phyloP scores from a whole-genome alignment of 2,888 invertebrate genomes.

The Timema podura region DNA sequence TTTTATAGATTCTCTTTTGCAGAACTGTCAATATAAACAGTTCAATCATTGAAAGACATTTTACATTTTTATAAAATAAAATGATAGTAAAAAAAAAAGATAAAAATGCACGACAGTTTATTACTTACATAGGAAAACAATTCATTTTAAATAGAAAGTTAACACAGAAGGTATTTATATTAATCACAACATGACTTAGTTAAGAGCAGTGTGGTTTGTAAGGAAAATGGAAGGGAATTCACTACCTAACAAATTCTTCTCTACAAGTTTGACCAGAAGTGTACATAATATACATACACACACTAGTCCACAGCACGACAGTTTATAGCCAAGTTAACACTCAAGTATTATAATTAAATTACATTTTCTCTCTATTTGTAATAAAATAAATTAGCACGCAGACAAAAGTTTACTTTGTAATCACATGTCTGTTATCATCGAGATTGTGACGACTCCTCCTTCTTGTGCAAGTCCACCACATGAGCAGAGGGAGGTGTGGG shows the following conservation, averaged over 20 bases:
- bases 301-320: slow-evolving; percentile 18
- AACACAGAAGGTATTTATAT: too few relatives aligned
- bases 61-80: background rate
- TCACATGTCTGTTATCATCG: slow-evolving; percentile 21
- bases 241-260: background rate
- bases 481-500: slow-evolving; percentile 24
- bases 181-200: too few relatives aligned
- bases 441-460: slow-evolving; percentile 31
- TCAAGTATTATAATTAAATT: slow-evolving; percentile 24
- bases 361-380: slow-evolving; percentile 28
- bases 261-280: slow-evolving; percentile 14
- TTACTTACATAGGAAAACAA: background rate
- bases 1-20: slow-evolving; percentile 6
- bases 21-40: slow-evolving; percentile 23
- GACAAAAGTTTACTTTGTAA: slow-evolving; percentile 21
- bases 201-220: too few relatives aligned
- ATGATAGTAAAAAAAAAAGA: slow-evolving; percentile 24
- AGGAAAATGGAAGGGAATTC: too few relatives aligned
- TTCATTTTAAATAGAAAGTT: too few relatives aligned
- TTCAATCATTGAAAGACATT: slow-evolving; percentile 29
- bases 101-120: slow-evolving; percentile 29
- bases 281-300: slow-evolving; percentile 15
- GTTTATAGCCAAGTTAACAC: slow-evolving; percentile 14
- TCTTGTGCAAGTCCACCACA: slow-evolving; percentile 30
- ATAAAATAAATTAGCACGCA: slow-evolving; percentile 31